These are phyloP conservation scores for Crenichthys baileyi DNA, from an alignment of 2,797 vertebrate genomes.

Conservation along the genomic window DNA sequence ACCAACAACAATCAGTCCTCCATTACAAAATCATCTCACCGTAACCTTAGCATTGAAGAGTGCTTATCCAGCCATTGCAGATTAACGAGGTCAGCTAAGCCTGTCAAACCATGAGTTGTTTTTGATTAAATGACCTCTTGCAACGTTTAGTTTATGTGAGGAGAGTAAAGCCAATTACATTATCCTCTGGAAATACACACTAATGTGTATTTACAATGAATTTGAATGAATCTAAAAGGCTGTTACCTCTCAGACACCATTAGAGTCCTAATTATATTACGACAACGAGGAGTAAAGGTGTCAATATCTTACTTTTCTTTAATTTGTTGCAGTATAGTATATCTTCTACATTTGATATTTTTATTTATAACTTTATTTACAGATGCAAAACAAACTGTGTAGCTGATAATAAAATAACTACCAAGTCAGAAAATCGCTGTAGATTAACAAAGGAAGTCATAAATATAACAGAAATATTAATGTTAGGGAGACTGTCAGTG, in stretches of 20 bases:
- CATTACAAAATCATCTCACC: conserved; percentile 14
- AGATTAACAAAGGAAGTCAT: background rate
- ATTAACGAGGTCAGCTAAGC: conserved; percentile 43
- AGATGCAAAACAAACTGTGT: background rate
- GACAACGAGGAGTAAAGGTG: background rate
- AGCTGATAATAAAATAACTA: background rate
- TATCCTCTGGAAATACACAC: conserved; percentile 51
- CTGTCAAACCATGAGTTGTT: conserved; percentile 38
- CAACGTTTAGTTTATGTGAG: conserved; percentile 31
- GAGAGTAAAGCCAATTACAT: conserved; percentile 48
- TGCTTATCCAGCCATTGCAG: conserved; percentile 39
- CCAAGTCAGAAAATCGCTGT: background rate
- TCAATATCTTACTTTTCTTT: background rate
- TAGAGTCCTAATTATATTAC: conserved; percentile 35
- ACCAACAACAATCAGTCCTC: background rate
- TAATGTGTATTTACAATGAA: conserved; percentile 15
- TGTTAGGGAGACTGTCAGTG: background rate
- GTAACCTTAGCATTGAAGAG: conserved; percentile 29
- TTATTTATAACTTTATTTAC: background rate
- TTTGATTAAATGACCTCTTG: conserved; percentile 40
- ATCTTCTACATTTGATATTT: background rate
- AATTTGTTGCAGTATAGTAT: background rate
- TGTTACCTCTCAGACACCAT: conserved; percentile 13
- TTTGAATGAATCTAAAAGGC: conserved; percentile 49
- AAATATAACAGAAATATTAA: background rate